Base-by-base conservation (phyloP, 2,113 vertebrate species). In the Seriola dumerili region DNA sequence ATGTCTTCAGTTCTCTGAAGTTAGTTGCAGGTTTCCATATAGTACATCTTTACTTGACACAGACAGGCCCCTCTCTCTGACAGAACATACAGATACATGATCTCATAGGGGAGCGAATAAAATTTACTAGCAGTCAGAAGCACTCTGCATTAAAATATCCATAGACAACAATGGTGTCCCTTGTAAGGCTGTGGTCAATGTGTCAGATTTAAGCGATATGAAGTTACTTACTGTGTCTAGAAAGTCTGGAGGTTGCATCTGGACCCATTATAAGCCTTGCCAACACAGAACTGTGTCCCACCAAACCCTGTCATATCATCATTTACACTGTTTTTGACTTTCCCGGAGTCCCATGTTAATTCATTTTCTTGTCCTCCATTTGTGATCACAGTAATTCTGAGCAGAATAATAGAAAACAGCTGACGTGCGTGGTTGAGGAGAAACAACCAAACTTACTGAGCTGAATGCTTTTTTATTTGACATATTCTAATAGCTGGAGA, bases 401-500 rank as follows among this genome's bases (percentile, higher is more conserved):
- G 67, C 61, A 38, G 54, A 74, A 80, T 71, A 82, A 72, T 42
- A 44, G 0, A 64, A 73, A 52, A 75, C 5, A 63, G 76, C 77
- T 75, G 59, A 25, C 2, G 50, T 54, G 48, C 36, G 72, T 16
- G 38, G 64, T 64, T 73, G 12, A 70, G 48, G 16, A 46, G 32
- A 81, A 76, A 48, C 48, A 76, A 16, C 12, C 59, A 62, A 68
- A 75, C 42, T 44, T 32, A 76, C 38, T 52, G 64, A 86, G 78
- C 76, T 68, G 61, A 90, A 87, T 71, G 84, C 12, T 65, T 91
- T 89, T 72, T 73, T 68, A 79, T 85, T 86, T 11, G 42, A 42
- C 34, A 63, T 34, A 70, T 86, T 85, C 34, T 29, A 78, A 32
- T 36, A 40, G 65, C 68, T 13, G 21, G 23, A 85, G 40, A 80